phyloP scores from a whole-genome alignment of 1,140 invertebrate species.

The Drosophila subobscura region DNA sequence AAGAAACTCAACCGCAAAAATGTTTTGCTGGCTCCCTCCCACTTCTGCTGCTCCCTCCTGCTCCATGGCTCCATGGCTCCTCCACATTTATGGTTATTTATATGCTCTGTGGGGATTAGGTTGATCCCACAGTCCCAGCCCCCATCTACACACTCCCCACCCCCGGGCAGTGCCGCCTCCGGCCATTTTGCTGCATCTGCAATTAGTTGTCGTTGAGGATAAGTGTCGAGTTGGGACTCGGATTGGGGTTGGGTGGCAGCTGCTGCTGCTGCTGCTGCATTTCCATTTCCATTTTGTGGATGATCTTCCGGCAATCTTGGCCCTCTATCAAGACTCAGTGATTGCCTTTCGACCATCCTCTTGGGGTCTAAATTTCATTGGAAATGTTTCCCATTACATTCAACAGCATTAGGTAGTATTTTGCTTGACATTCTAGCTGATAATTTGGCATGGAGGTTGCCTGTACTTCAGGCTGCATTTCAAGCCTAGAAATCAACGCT shows the following conservation, averaged over 20 bases:
- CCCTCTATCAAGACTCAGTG: no score
- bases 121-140: constrained; percentile 13
- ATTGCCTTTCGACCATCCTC: no score
- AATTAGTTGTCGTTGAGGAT: constrained; percentile 61
- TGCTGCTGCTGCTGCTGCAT: no score
- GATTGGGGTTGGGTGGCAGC: not conserved
- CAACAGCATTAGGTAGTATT: no score
- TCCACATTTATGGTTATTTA: constrained; percentile 74
- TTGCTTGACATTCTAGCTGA: no score
- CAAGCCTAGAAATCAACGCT: no score
- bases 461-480: no score
- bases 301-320: no score
- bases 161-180: not conserved
- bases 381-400: no score
- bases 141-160: not conserved
- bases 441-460: no score
- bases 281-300: no score
- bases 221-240: constrained; percentile 39
- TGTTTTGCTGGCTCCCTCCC: constrained; percentile 30
- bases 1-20: constrained; percentile 71
- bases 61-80: constrained; percentile 9
- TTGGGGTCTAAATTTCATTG: no score
- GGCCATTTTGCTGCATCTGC: constrained; percentile 42
- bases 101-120: constrained; percentile 36
- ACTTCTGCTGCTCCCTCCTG: not conserved